Base-by-base conservation (phyloP, 2,888 invertebrate species). In the Mythimna loreyi region DNA sequence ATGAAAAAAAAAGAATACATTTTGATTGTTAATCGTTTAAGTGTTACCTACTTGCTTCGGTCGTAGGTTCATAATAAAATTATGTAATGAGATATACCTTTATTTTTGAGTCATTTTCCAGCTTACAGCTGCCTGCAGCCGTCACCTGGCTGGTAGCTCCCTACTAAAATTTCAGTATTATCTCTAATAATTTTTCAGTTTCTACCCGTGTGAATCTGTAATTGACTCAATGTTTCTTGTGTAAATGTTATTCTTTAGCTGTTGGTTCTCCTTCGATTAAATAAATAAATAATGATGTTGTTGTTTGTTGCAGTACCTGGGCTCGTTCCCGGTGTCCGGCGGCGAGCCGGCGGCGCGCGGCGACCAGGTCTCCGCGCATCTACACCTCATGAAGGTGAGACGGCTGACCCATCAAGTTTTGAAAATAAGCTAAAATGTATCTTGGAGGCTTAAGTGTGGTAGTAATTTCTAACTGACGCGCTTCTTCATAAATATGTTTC, bases 261-360 rank as follows among this genome's bases (percentile, higher is more conserved):
- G n/a, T n/a, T n/a, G n/a, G n/a, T n/a, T n/a, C n/a, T n/a, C n/a
- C n/a, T n/a, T n/a, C n/a, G n/a, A n/a, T n/a, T n/a, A n/a, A n/a
- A n/a, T n/a, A n/a, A n/a, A n/a, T n/a, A n/a, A n/a, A n/a, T n/a
- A n/a, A n/a, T n/a, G n/a, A 13, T 49, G 21, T 11, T 49, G 28
- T 47, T 55, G 28, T 87, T 92, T 93, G 90, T 96, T 96, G 21
- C 96, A 97, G 97, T 97, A 97, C 95, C 97, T 97, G 96, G 97
- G 97, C 86, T 97, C 97, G 87, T 98, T 98, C 96, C 97, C 97
- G 90, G 97, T 97, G 91, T 96, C 96, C 86, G 97, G 97, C 89
- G 96, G 96, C 87, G 97, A 97, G 92, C 97, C 96, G 89, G 93
- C 96, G 87, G 94, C 96, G 82, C 96, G 97, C 87, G 96, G 97